These are phyloP conservation scores for Rhyacichthys aspro DNA, from an alignment of 2,797 vertebrate genomes.

Conservation along the genomic window DNA sequence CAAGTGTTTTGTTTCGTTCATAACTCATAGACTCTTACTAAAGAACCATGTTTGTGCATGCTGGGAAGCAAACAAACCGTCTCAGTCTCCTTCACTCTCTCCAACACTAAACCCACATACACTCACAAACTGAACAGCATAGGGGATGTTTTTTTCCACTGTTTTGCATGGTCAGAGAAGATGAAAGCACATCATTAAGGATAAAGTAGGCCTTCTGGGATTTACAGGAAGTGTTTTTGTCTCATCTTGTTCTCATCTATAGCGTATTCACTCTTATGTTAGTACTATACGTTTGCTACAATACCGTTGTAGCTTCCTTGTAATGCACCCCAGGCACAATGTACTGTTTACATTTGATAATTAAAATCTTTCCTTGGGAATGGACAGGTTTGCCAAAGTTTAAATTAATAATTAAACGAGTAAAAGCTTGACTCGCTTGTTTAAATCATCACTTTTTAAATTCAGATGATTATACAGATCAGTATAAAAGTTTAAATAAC, in stretches of 20 bases:
- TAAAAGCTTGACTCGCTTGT: too few species aligned
- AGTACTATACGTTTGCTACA: not conserved
- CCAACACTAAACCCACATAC: slow-evolving; percentile 41
- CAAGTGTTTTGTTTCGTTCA: slow-evolving; percentile 66
- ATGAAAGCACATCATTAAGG: slow-evolving; percentile 79
- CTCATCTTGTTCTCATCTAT: slow-evolving; percentile 40
- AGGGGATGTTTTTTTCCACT: slow-evolving; percentile 73
- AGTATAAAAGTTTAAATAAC: too few species aligned
- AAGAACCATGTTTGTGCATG: slow-evolving; percentile 63
- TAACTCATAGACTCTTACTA: slow-evolving; percentile 53
- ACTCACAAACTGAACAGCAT: slow-evolving; percentile 62
- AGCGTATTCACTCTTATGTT: not conserved
- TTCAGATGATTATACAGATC: too few species aligned
- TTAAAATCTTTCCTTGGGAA: too few species aligned
- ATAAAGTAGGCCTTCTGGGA: slow-evolving; percentile 74
- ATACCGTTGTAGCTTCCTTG: too few species aligned
- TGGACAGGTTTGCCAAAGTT: too few species aligned
- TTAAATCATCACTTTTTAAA: too few species aligned
- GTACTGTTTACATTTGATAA: too few species aligned
- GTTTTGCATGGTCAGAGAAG: slow-evolving; percentile 72
- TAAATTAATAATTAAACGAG: too few species aligned
- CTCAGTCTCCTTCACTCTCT: slow-evolving; percentile 34
- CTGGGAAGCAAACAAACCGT: slow-evolving; percentile 57
- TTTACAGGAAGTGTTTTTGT: slow-evolving; percentile 66
- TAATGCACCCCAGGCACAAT: too few species aligned